Evolutionary conservation across 1,140 invertebrate species (phyloP), one percentile per base, ranked within the genome.

Genomic region (Magallana angulata): DNA sequence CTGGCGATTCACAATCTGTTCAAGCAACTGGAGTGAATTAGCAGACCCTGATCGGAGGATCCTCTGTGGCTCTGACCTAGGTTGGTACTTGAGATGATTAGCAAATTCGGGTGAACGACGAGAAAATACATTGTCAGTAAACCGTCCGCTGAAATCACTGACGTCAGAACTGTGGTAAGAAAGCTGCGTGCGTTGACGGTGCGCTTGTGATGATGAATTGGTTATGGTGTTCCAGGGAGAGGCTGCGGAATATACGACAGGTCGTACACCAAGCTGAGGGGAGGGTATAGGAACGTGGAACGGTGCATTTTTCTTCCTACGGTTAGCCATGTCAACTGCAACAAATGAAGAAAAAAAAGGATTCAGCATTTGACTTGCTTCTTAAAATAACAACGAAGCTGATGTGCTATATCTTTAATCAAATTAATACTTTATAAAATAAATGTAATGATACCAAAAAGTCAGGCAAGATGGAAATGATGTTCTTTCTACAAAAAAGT

Each of bases 231-330:
- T 62, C 60, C 60, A 62, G 1, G 60, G 60, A 1, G 14, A 30
- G 18, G 68, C 24, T 71, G 68, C 18, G 24, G 24, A 71, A 71
- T 71, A 71, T 36, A 71, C 68, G 24, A 71, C 68, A 71, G 68
- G 68, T 30, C 36, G 68, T 7, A 71, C 68, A 36, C 68, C 68
- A 30, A 71, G 36, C 68, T 71, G 18, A 36, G 68, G 68, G 68
- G 24, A 30, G 24, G 68, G 18, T 9, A 71, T 71, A 9, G 68
- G 68, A 0, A 71, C 18, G 36, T 18, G 24, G 30, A 71, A 30
- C 18, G 68, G 68, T 2, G 18, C 24, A 30, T 71, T 71, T 24
- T 8, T 71, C 68, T 11, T 71, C 36, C 36, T 71, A 30, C 24
- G 68, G 36, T 71, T 24, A 11, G 68, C 18, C 68, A 71, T 71